Evolutionary conservation across 1,140 invertebrate genomes (phyloP).

Genomic region (Ips typographus): DNA sequence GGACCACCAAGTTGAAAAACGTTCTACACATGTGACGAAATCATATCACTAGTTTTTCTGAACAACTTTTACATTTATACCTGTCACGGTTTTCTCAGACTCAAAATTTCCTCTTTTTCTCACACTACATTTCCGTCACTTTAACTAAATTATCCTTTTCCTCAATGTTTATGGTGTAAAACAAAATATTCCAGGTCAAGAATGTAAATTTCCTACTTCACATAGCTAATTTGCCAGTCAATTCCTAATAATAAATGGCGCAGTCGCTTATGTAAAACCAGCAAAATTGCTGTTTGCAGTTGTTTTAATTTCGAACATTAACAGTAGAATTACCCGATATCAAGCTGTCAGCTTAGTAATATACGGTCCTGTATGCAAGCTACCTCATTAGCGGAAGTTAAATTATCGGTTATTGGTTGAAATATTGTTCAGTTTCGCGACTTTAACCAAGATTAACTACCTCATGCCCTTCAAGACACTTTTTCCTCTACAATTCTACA

Average conservation of each 20-base stretch:
- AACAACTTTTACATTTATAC: neutral
- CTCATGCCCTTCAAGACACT: neutral
- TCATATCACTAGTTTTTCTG: neutral
- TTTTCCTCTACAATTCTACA: neutral
- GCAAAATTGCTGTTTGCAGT: conserved; percentile 25
- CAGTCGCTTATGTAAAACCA: conserved; percentile 25
- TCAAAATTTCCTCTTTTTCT: too few species aligned
- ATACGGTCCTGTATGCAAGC: conserved; percentile 13
- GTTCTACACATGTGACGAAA: neutral
- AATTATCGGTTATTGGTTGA: conserved; percentile 19
- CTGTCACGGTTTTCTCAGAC: neutral
- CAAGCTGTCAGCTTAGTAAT: conserved; percentile 24
- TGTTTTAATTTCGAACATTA: conserved; percentile 27
- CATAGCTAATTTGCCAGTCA: conserved; percentile 15
- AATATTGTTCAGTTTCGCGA: conserved; percentile 10
- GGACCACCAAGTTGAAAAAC: conserved; percentile 17
- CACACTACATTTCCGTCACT: too few species aligned
- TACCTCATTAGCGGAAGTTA: conserved; percentile 18
- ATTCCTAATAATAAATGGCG: conserved; percentile 12
- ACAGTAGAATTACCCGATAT: conserved; percentile 22
- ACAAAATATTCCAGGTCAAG: too few species aligned
- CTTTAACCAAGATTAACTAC: neutral
- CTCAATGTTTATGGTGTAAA: too few species aligned
- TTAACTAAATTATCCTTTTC: too few species aligned
- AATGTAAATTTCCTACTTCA: neutral